These are phyloP conservation scores for Trichechus manatus DNA, from an alignment of 2,113 vertebrate species.

Conservation along the genomic window DNA sequence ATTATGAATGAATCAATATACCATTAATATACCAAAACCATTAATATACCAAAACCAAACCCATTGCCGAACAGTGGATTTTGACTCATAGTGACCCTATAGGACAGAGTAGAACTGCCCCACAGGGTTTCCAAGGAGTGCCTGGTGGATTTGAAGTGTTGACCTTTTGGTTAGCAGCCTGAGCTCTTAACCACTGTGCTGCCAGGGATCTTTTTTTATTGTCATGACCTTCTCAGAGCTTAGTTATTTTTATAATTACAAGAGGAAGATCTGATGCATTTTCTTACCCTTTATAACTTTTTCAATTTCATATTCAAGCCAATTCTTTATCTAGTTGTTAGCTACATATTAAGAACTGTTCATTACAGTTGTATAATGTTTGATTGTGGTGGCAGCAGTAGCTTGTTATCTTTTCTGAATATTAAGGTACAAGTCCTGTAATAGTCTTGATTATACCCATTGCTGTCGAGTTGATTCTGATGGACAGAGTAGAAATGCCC, in stretches of 20 bases:
- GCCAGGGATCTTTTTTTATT: conserved; percentile 49
- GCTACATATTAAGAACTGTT: neutral
- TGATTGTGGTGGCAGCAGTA: neutral
- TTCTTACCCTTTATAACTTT: conserved; percentile 75
- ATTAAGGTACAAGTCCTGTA: neutral
- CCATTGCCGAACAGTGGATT: too few species aligned
- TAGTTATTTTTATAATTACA: conserved; percentile 41
- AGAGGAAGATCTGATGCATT: conserved; percentile 71
- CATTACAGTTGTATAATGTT: neutral
- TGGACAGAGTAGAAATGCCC: too few species aligned
- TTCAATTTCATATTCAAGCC: neutral
- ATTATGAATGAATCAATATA: conserved; percentile 62
- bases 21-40: conserved; percentile 60
- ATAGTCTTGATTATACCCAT: neutral
- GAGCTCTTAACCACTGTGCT: too few species aligned
- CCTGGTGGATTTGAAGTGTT: too few species aligned
- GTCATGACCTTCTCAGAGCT: conserved; percentile 72
- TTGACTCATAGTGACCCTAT: too few species aligned
- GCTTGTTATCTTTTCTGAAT: neutral
- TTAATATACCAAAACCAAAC: conserved; percentile 54
- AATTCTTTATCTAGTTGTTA: neutral
- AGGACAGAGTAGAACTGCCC: too few species aligned
- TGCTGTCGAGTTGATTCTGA: too few species aligned
- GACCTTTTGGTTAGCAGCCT: too few species aligned
- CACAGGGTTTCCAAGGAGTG: too few species aligned